Evolutionary conservation across 2,888 invertebrate species (phyloP).

Genomic region (Plagodis dolabraria): DNA sequence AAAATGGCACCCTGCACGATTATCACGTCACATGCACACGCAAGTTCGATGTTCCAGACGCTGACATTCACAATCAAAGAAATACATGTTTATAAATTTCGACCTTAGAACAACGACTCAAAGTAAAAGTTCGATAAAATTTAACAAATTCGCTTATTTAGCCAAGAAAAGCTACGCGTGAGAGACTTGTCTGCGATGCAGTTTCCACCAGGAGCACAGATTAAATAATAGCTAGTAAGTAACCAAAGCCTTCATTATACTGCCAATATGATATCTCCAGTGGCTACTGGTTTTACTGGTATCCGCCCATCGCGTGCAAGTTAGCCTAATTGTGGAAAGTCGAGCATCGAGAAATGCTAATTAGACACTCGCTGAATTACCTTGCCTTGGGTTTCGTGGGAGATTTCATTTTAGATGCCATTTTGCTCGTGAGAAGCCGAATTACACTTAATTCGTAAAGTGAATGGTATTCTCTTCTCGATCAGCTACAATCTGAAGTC

Average conservation of each 20-base stretch:
- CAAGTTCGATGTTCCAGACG: constrained; percentile 39
- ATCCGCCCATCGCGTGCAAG: constrained; percentile 63
- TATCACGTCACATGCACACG: constrained; percentile 55
- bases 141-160: constrained; percentile 5
- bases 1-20: constrained; percentile 33
- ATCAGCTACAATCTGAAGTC: too few relatives aligned
- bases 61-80: constrained; percentile 1
- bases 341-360: constrained; percentile 72
- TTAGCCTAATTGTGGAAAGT: constrained; percentile 76
- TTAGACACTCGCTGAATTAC: constrained; percentile 54
- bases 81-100: not conserved
- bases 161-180: constrained; percentile 51
- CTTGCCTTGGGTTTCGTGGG: constrained; percentile 35
- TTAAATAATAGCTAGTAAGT: too few relatives aligned
- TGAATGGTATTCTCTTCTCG: too few relatives aligned
- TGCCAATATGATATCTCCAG: constrained; percentile 63
- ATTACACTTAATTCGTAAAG: constrained; percentile 9
- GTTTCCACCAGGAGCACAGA: constrained; percentile 16
- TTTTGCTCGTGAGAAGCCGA: constrained; percentile 39
- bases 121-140: constrained; percentile 4
- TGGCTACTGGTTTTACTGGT: constrained; percentile 77
- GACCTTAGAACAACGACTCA: not conserved
- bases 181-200: constrained; percentile 46
- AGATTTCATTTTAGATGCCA: constrained; percentile 33
- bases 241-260: constrained; percentile 61